phyloP scores from a whole-genome alignment of 2,797 vertebrate genomes.

The Micrastur ruficollis region DNA sequence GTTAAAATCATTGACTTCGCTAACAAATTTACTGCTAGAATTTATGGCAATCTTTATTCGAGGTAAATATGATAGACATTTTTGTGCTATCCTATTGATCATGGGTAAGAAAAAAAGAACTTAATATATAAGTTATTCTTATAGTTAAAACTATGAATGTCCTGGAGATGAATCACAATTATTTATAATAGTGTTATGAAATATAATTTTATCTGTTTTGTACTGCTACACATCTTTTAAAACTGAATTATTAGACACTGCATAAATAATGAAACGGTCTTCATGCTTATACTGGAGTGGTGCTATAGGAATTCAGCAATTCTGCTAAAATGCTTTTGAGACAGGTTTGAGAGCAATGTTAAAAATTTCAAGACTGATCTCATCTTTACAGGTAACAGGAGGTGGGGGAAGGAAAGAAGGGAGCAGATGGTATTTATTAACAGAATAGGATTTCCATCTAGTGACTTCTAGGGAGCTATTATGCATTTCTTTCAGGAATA shows the following conservation, averaged over 20 bases:
- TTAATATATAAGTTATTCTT: not conserved
- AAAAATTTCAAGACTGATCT: not conserved
- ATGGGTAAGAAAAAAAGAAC: not conserved
- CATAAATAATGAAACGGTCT: not conserved
- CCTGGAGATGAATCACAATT: not conserved
- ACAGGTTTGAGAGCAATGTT: not conserved
- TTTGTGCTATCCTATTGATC: not conserved
- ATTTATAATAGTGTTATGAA: not conserved
- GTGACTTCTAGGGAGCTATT: not conserved
- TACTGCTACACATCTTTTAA: not conserved
- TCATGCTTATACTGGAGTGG: not conserved
- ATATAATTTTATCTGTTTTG: not conserved
- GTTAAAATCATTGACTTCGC: not conserved
- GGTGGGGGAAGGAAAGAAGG: not conserved
- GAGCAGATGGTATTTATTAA: constrained; percentile 10
- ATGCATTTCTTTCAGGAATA: not conserved
- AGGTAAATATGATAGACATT: not conserved
- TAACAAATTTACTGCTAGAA: not conserved
- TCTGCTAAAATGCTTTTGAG: not conserved
- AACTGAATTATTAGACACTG: not conserved
- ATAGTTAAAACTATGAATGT: not conserved
- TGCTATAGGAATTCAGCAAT: not conserved
- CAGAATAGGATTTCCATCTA: not conserved
- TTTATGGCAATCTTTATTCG: not conserved
- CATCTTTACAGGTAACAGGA: not conserved